Base-by-base conservation (phyloP, 2,113 vertebrate genomes). In the Melanocharis versteri region DNA sequence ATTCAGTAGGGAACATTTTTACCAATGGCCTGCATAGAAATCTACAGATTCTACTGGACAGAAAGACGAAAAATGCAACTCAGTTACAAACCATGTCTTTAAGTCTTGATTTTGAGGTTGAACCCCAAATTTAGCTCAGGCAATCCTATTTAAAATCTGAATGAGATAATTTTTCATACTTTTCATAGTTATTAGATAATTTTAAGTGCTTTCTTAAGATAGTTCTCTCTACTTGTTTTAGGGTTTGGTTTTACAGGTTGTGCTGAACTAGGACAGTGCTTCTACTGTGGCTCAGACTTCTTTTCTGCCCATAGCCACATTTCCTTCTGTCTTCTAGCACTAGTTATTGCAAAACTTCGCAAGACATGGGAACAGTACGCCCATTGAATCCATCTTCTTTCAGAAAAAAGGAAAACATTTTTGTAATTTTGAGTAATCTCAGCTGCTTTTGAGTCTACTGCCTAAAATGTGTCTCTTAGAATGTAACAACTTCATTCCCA, bases 371-470 rank as follows among this genome's bases (percentile, higher is more conserved):
- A 81, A 70, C 14, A 70, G 21, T 66, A 35, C 4, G 2, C 10
- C 3, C 19, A 33, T 26, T 76, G 39, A 86, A 71, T 71, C 23
- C 21, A 85, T 48, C 15, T 40, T 44, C 37, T 65, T 72, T 53
- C n/a, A 62, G 68, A 90, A 92, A 71, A 93, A 72, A 15, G 2
- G 15, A 37, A 50, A 66, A 20, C 3, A 23, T 27, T 54, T 87
- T 69, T 68, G 15, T 60, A 24, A 75, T 68, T 82, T 96, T 89
- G 24, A 80, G 30, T 44, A 89, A 75, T 7, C 11, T 81, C 56
- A 51, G 7, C 26, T 89, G 39, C 51, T 82, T 91, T 82, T 76
- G 35, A 79, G 37, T 71, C 15, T 66, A 21, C 8, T 77, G 33
- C 47, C 27, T 84, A 58, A 77, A 89, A 58, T 5, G 22, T 12